Base-by-base conservation (phyloP, 2,797 vertebrate species). In the Leptoclinus maculatus region DNA sequence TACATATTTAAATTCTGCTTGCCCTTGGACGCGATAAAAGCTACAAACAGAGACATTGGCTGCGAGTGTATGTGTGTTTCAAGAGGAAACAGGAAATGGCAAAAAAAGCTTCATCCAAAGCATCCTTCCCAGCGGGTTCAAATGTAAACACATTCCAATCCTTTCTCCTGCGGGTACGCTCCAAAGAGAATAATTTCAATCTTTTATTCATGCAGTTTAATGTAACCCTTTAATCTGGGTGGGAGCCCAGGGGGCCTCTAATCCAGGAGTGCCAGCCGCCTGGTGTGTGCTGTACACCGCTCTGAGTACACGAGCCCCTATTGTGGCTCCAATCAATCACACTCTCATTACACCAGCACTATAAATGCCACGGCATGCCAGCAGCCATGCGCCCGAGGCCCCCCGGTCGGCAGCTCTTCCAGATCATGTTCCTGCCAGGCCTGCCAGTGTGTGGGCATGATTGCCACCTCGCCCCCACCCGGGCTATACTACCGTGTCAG, bases 211-310 rank as follows among this genome's bases (percentile, higher is more conserved):
- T 91, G 92, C 89, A 92, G 80, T 95, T 95, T 94, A 96, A 94
- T 96, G 95, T 93, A 93, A 91, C 89, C 86, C 88, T 93, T 95
- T 95, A 96, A 96, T 95, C 95, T 96, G 94, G 95, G 93, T 93
- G 91, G 94, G 89, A 92, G 93, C 95, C 94, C 93, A 77, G 81
- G 92, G 93, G 92, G 91, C 86, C 85, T 91, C 89, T 92, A 96
- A 96, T 94, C 93, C 93, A 93, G 87, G 94, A 94, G 88, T 76
- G 85, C 84, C 82, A 82, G 80, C 83, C 56, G 77, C 86, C 53
- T 87, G 89, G 68, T 80, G 87, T 87, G 82, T 65, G 86, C 85
- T 92, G 83, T 87, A 58, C 58, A 80, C 81, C 74, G 63, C 90
- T 88, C 70, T 64, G 87, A 90, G 88, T 85, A 94, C 90, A 92